A percentile compares a stretch with the other conserved stretches of the same genome.
Evolutionary conservation across 2,888 invertebrate species (phyloP).

Genomic region (Scotopteryx bipunctaria): DNA sequence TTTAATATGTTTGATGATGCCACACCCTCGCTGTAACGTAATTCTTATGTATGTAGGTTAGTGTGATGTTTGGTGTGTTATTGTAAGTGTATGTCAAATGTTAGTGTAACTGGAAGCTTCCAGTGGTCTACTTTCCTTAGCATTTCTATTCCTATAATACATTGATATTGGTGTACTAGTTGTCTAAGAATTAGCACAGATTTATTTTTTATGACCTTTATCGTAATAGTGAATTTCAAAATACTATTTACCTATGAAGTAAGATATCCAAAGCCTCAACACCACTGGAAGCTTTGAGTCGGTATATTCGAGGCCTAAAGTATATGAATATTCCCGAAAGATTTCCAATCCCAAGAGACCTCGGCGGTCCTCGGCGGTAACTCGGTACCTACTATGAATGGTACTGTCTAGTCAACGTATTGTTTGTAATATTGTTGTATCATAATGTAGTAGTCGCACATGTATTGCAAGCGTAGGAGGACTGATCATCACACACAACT

Average conservation of each 20-base stretch:
- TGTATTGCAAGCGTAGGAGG: slow-evolving; percentile 52
- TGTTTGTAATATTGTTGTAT: slow-evolving; percentile 72
- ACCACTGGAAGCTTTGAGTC: slow-evolving; percentile 58
- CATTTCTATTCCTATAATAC: slow-evolving; percentile 13
- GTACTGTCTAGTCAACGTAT: slow-evolving; percentile 82
- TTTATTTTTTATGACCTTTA: slow-evolving; percentile 29
- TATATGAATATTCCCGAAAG: slow-evolving; percentile 46
- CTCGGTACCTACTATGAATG: slow-evolving; percentile 68
- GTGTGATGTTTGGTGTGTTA: slow-evolving; percentile 67
- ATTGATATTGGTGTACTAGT: slow-evolving; percentile 9
- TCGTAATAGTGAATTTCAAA: slow-evolving; percentile 23
- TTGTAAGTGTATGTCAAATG: slow-evolving; percentile 55
- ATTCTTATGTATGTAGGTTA: slow-evolving; percentile 62
- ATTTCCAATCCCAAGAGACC: slow-evolving; percentile 64
- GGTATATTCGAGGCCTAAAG: slow-evolving; percentile 62
- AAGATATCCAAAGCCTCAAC: slow-evolving; percentile 14
- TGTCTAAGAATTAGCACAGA: slow-evolving; percentile 23
- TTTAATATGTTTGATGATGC: slow-evolving; percentile 77
- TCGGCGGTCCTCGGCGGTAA: slow-evolving; percentile 55
- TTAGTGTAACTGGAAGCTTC: slow-evolving; percentile 56
- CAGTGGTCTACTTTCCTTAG: slow-evolving; percentile 46
- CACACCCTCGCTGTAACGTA: slow-evolving; percentile 72
- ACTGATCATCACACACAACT: slow-evolving; percentile 49
- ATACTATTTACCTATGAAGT: slow-evolving; percentile 15
- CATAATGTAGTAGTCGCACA: slow-evolving; percentile 67